phyloP scores from a whole-genome alignment of 1,140 invertebrate species.

The Lasaia peninsularis region DNA sequence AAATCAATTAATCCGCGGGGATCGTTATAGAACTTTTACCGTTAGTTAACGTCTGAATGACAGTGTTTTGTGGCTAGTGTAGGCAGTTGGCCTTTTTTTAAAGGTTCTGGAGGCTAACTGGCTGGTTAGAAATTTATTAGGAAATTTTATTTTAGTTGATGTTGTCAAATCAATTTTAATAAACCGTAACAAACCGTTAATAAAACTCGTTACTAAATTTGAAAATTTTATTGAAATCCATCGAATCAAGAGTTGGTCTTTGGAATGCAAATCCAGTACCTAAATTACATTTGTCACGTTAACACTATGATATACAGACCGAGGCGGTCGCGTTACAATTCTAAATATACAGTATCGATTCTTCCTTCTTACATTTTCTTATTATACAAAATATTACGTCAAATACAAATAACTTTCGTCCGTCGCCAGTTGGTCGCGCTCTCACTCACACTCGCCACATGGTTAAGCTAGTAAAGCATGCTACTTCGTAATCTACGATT shows the following conservation, averaged over 20 bases:
- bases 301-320: slow-evolving; percentile 46
- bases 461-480: slow-evolving; percentile 50
- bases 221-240: slow-evolving; percentile 62
- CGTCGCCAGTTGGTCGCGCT: slow-evolving; percentile 14
- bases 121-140: too few species aligned
- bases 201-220: background rate
- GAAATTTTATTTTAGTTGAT: too few species aligned
- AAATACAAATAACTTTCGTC: slow-evolving; percentile 17
- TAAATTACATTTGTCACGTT: slow-evolving; percentile 58
- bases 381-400: slow-evolving; percentile 26
- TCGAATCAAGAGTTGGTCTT: slow-evolving; percentile 64
- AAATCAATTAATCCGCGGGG: too few species aligned
- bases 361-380: background rate
- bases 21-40: too few species aligned
- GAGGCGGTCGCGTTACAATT: slow-evolving; percentile 25
- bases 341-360: slow-evolving; percentile 11
- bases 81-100: too few species aligned
- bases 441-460: slow-evolving; percentile 22
- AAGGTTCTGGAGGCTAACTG: too few species aligned
- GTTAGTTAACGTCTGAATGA: too few species aligned
- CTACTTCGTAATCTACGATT: slow-evolving; percentile 33
- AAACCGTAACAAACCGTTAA: background rate
- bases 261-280: slow-evolving; percentile 68
- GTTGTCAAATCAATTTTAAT: too few species aligned
- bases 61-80: too few species aligned